Conservation (phyloP, 2,797 vertebrate genomes). For the Gymnopithys bicolor region DNA sequence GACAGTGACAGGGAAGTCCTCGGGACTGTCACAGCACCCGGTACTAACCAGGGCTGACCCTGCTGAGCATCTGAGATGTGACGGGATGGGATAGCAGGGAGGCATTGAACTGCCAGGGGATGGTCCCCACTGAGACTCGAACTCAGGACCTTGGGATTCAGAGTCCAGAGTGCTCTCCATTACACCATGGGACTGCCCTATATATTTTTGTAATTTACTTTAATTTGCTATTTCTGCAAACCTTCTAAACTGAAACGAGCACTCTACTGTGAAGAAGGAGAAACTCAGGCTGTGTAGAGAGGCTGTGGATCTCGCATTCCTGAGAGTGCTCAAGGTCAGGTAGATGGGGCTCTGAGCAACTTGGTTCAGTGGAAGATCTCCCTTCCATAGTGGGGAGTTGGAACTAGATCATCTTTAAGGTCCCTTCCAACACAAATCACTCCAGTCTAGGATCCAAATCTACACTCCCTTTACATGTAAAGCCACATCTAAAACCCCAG, state of each 20-base stretch:
- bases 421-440: background rate
- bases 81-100: no score
- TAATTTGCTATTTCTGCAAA: background rate
- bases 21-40: no score
- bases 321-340: background rate
- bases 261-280: background rate
- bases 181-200: background rate
- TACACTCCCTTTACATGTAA: background rate
- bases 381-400: background rate
- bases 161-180: no score
- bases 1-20: no score
- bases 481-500: accelerated
- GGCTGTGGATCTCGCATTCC: background rate
- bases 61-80: no score
- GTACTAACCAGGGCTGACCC: no score
- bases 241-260: background rate
- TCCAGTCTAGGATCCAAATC: background rate
- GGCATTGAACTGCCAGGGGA: no score
- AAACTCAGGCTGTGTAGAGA: background rate
- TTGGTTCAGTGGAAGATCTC: background rate
- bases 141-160: no score
- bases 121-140: no score
- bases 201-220: background rate
- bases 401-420: background rate
- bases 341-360: background rate